phyloP scores from a whole-genome alignment of 1,140 invertebrate genomes.

The Lethocerus indicus region DNA sequence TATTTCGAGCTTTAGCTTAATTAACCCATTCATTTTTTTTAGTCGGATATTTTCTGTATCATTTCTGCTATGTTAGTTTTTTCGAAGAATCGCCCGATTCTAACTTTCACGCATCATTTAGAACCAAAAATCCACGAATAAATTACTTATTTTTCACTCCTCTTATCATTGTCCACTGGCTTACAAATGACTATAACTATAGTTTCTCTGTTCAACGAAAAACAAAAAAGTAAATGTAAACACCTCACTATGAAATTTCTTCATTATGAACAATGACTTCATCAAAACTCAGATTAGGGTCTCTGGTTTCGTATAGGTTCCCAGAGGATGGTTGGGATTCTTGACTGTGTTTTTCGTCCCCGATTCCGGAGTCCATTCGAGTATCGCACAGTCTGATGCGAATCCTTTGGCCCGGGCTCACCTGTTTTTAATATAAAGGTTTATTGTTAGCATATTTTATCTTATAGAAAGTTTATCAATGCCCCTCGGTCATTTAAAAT shows the following conservation, averaged over 20 bases:
- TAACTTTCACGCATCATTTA: not conserved
- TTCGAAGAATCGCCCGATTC: too few relatives aligned
- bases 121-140: not conserved
- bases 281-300: constrained; percentile 5
- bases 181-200: not conserved
- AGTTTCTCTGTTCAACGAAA: not conserved
- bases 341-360: constrained; percentile 18
- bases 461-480: too few relatives aligned
- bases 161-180: not conserved
- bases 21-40: too few relatives aligned
- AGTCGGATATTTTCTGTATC: too few relatives aligned
- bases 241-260: constrained; percentile 9
- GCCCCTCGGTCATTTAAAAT: too few relatives aligned
- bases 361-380: constrained; percentile 17
- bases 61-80: too few relatives aligned
- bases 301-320: constrained; percentile 11
- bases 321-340: constrained; percentile 18
- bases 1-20: too few relatives aligned
- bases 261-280: constrained; percentile 11
- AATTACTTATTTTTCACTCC: not conserved
- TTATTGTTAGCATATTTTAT: too few relatives aligned
- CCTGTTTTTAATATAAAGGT: constrained; percentile 3
- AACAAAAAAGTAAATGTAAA: not conserved
- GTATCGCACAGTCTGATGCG: constrained; percentile 18
- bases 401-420: constrained; percentile 14